These are phyloP conservation scores for Saguinus midas DNA, from an alignment of 2,113 vertebrate genomes.

Conservation along the genomic window DNA sequence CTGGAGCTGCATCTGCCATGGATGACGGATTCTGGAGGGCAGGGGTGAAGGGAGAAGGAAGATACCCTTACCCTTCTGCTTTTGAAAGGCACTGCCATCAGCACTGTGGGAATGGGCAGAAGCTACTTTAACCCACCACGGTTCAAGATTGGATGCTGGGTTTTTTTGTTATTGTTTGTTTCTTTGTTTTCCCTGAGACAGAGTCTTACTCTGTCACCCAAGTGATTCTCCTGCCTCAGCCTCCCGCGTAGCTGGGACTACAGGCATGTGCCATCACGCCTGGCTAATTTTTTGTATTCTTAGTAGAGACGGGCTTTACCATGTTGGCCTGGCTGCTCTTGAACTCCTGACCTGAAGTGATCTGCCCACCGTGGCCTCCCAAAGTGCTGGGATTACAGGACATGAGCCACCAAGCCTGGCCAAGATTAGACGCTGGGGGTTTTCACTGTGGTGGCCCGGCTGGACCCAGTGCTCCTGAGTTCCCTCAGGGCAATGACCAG, in stretches of 20 bases:
- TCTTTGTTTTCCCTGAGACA: too few relatives aligned
- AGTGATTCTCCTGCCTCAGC: too few relatives aligned
- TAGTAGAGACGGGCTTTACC: too few relatives aligned
- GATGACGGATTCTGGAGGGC: background rate
- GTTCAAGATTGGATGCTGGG: background rate
- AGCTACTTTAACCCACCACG: background rate
- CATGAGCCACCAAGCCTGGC: background rate
- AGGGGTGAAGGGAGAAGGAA: background rate
- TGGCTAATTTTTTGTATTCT: too few relatives aligned
- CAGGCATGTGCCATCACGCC: too few relatives aligned
- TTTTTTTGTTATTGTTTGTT: too few relatives aligned
- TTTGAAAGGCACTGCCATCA: rapidly evolving
- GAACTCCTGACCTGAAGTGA: too few relatives aligned
- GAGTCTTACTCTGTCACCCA: too few relatives aligned
- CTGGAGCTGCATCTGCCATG: rapidly evolving
- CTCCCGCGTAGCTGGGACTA: too few relatives aligned
- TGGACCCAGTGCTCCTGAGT: background rate
- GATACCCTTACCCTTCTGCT: background rate
- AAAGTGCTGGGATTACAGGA: too few relatives aligned
- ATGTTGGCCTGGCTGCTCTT: too few relatives aligned
- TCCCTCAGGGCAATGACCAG: background rate
- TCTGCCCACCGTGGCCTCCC: too few relatives aligned
- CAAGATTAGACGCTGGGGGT: background rate
- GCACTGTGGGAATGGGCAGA: background rate
- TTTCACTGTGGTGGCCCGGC: background rate